Evolutionary conservation across 2,888 invertebrate species (phyloP).

Genomic region (Ametastegia equiseti): DNA sequence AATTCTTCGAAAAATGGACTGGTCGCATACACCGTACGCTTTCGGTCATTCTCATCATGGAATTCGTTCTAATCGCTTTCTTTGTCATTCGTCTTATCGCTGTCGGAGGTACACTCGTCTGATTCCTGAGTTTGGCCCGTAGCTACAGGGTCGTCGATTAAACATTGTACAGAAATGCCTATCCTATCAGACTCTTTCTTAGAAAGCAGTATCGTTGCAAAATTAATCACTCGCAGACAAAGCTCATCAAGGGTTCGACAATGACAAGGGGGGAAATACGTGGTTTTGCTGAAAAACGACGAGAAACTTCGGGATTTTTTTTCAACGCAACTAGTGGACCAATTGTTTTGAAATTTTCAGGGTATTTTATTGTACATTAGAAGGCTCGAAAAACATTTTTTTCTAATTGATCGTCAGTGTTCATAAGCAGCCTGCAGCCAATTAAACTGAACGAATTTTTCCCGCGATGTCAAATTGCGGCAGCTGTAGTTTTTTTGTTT

Average conservation of each 20-base stretch:
- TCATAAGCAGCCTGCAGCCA: slow-evolving; percentile 38
- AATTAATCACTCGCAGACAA: slow-evolving; percentile 2
- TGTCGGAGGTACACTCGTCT: not conserved
- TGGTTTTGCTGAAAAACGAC: no score
- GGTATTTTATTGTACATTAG: slow-evolving; percentile 18
- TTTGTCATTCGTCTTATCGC: not conserved
- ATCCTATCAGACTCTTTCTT: slow-evolving; percentile 18
- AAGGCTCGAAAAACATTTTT: slow-evolving; percentile 24
- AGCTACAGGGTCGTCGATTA: not conserved
- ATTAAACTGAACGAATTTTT: slow-evolving; percentile 7
- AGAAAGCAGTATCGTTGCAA: slow-evolving; percentile 35
- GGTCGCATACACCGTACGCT: not conserved
- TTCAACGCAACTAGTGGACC: not conserved
- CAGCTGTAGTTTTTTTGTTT: not conserved
- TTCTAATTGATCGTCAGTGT: not conserved
- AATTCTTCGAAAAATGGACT: not conserved
- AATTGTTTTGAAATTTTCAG: not conserved
- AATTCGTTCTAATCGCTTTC: not conserved
- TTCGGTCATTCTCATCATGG: not conserved
- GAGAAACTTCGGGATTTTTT: not conserved
- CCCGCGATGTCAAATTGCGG: no score
- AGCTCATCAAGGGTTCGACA: slow-evolving; percentile 44
- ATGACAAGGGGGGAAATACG: no score
- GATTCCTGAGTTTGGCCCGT: not conserved
- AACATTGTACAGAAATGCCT: not conserved